These are phyloP conservation scores for Mallateleia sp. DNA, from an alignment of 2,888 invertebrate species.

Conservation along the genomic window DNA sequence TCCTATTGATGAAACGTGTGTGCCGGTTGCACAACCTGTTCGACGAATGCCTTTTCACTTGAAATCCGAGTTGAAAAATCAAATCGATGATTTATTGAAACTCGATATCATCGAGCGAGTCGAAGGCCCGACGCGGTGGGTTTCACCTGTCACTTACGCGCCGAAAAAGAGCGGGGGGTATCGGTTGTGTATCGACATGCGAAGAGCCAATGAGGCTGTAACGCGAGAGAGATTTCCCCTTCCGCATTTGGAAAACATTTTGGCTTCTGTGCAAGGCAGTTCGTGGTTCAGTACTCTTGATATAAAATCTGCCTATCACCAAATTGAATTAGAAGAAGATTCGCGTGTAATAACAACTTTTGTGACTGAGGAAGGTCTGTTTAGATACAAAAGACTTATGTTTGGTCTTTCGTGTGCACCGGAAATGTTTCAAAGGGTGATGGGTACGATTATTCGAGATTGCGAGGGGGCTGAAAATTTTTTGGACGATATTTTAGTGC, in stretches of 20 bases:
- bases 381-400: slow-evolving; percentile 87
- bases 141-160: slow-evolving; percentile 82
- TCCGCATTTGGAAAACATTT: slow-evolving; percentile 43
- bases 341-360: slow-evolving; percentile 87
- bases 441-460: slow-evolving; percentile 39
- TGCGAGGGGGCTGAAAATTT: slow-evolving; percentile 70
- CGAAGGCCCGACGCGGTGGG: slow-evolving; percentile 79
- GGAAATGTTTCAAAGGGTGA: slow-evolving; percentile 87
- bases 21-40: slow-evolving; percentile 61
- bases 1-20: slow-evolving; percentile 77
- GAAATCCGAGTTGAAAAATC: background rate
- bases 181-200: slow-evolving; percentile 78
- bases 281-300: slow-evolving; percentile 80
- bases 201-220: slow-evolving; percentile 73
- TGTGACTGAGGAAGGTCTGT: slow-evolving; percentile 85
- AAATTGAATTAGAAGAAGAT: slow-evolving; percentile 83
- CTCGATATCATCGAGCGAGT: slow-evolving; percentile 80
- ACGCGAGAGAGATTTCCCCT: slow-evolving; percentile 61
- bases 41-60: slow-evolving; percentile 33
- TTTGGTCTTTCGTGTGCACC: slow-evolving; percentile 88
- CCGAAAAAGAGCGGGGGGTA: slow-evolving; percentile 79
- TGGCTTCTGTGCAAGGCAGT: slow-evolving; percentile 68
- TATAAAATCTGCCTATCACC: slow-evolving; percentile 86
- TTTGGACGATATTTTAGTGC: slow-evolving; percentile 74
- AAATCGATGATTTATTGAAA: background rate